Percentiles rank a stretch among this genome's conserved stretches.
These are phyloP conservation scores for Drosophila erecta DNA, from an alignment of 1,140 invertebrate genomes.

Conservation along the genomic window DNA sequence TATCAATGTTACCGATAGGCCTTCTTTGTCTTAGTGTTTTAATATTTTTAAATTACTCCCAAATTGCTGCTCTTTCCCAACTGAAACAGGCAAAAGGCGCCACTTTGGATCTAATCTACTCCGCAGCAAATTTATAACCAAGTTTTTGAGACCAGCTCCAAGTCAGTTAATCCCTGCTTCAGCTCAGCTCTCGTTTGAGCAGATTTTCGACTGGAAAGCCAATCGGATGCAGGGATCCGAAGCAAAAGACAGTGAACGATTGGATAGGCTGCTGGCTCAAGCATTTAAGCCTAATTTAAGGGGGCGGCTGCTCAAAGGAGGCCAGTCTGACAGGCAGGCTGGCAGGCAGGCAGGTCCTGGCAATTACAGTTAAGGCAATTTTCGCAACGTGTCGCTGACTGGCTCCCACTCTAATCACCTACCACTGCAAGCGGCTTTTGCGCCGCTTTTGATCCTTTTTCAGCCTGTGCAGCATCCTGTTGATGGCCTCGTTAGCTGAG, in stretches of 20 bases:
- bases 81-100: no score
- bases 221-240: slow-evolving; percentile 27
- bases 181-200: slow-evolving; percentile 50
- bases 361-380: slow-evolving; percentile 78
- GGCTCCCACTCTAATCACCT: slow-evolving; percentile 62
- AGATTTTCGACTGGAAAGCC: slow-evolving; percentile 29
- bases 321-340: neutral
- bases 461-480: slow-evolving; percentile 67
- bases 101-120: neutral
- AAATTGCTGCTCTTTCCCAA: no score
- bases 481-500: slow-evolving; percentile 79
- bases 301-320: slow-evolving; percentile 7
- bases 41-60: no score
- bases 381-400: slow-evolving; percentile 47
- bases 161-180: slow-evolving; percentile 39
- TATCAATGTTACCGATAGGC: no score
- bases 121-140: slow-evolving; percentile 3
- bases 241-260: slow-evolving; percentile 21
- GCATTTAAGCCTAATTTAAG: slow-evolving; percentile 76
- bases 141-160: slow-evolving; percentile 29
- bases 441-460: slow-evolving; percentile 43
- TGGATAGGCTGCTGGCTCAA: slow-evolving; percentile 41
- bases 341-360: slow-evolving; percentile 42
- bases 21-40: no score
- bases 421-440: slow-evolving; percentile 77